Percentiles rank a stretch among this genome's conserved stretches.
Conservation (phyloP, 2,888 invertebrate species). For the Metellina segmentata region DNA sequence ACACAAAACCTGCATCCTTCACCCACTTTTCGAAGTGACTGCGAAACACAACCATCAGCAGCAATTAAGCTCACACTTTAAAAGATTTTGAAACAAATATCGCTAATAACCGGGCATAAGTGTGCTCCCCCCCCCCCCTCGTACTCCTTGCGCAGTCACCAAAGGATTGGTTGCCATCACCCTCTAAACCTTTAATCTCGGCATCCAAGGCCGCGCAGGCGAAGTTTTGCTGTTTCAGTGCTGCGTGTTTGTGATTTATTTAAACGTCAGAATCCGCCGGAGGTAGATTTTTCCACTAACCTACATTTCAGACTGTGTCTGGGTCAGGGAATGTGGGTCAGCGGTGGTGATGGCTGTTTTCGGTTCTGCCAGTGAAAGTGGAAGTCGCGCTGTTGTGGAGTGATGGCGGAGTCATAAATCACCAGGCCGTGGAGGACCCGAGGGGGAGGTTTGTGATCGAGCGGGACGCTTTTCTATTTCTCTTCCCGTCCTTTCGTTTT, state of each 20-base stretch:
- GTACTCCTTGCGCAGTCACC: background rate
- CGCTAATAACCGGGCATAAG: background rate
- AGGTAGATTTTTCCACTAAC: constrained; percentile 57
- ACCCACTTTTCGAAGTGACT: background rate
- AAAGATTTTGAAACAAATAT: background rate
- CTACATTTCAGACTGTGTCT: constrained; percentile 61
- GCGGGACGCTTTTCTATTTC: background rate
- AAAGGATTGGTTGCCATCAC: no score
- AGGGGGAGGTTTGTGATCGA: background rate
- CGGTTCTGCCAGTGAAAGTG: constrained; percentile 8
- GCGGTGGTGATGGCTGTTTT: constrained; percentile 13
- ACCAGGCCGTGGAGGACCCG: constrained; percentile 1
- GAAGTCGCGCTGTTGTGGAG: background rate
- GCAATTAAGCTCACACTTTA: background rate
- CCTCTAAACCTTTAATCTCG: no score
- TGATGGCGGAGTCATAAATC: background rate
- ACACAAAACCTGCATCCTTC: background rate
- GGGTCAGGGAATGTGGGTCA: constrained; percentile 68
- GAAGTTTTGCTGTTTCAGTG: background rate
- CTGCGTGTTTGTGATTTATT: background rate
- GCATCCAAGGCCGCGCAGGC: background rate
- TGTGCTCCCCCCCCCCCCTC: background rate
- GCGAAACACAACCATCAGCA: background rate
- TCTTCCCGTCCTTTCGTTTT: background rate
- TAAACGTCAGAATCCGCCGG: background rate